phyloP scores from a whole-genome alignment of 2,888 invertebrate genomes.

The Theretra japonica region DNA sequence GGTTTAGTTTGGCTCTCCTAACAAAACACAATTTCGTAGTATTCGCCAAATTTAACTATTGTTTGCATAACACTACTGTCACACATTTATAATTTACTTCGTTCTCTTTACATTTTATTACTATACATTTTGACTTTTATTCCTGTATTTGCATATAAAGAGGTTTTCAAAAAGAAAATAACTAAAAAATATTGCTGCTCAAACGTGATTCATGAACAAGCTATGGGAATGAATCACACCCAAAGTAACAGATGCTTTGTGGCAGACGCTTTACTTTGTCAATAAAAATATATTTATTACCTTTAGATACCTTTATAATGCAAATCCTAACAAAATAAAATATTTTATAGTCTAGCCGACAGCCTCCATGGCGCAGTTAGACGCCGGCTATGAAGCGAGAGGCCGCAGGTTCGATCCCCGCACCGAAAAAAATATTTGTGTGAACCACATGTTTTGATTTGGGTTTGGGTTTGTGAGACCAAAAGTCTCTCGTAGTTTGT shows the following conservation, averaged over 20 bases:
- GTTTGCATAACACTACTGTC: too few relatives aligned
- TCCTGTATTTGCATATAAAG: not conserved
- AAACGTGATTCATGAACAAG: not conserved
- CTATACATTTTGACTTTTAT: not conserved
- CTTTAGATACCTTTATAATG: not conserved
- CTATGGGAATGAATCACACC: not conserved
- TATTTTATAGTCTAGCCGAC: not conserved
- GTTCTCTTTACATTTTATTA: not conserved
- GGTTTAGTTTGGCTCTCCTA: too few relatives aligned
- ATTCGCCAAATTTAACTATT: too few relatives aligned
- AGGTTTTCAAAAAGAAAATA: not conserved
- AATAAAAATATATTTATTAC: not conserved
- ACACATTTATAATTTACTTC: not conserved
- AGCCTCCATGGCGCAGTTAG: too few relatives aligned
- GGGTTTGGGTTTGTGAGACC: too few relatives aligned
- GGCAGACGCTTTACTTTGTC: too few relatives aligned
- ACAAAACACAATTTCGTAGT: too few relatives aligned
- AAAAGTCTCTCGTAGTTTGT: too few relatives aligned
- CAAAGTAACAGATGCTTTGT: not conserved
- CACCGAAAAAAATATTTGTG: too few relatives aligned
- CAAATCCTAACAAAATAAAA: not conserved
- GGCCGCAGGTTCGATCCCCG: too few relatives aligned
- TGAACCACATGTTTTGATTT: too few relatives aligned
- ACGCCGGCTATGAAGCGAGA: too few relatives aligned
- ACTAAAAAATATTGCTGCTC: not conserved